These are phyloP conservation scores for Mallateleia sp. DNA, from an alignment of 2,888 invertebrate genomes.

Conservation along the genomic window DNA sequence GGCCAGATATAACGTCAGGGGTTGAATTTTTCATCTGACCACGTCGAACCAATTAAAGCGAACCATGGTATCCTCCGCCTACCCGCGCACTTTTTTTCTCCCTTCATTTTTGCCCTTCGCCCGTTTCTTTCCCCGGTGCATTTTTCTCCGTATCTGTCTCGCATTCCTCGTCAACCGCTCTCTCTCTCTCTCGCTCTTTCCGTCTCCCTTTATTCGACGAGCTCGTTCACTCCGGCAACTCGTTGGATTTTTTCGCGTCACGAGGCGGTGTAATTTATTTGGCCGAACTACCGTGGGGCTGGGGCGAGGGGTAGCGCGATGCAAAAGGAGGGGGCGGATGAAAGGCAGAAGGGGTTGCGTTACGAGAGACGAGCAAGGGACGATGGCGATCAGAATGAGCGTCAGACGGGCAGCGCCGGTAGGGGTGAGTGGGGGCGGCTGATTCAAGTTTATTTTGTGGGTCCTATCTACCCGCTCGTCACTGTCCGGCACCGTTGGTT, in stretches of 20 bases:
- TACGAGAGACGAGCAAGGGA: too few relatives aligned
- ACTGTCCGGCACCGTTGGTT: too few relatives aligned
- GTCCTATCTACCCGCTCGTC: too few relatives aligned
- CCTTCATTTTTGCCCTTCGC: conserved; percentile 83
- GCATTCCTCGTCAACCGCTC: conserved; percentile 65
- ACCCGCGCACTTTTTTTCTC: conserved; percentile 81
- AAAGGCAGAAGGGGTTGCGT: too few relatives aligned
- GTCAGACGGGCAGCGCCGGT: too few relatives aligned
- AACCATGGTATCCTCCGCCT: conserved; percentile 85
- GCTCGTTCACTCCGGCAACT: conserved; percentile 84
- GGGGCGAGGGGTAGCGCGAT: too few relatives aligned
- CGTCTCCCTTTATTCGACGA: conserved; percentile 73
- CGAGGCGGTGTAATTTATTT: conserved; percentile 89
- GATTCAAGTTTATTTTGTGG: too few relatives aligned
- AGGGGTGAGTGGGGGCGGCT: too few relatives aligned
- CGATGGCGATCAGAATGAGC: too few relatives aligned
- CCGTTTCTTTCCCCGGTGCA: conserved; percentile 80
- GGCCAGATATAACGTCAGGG: conserved; percentile 79
- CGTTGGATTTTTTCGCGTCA: conserved; percentile 88
- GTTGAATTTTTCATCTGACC: conserved; percentile 89
- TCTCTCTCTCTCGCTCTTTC: conserved; percentile 54
- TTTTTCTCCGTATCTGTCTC: conserved; percentile 75
- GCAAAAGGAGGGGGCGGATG: too few relatives aligned
- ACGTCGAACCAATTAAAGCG: conserved; percentile 89
- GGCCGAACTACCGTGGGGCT: too few relatives aligned